A percentile compares a stretch with the other conserved stretches of the same genome.
phyloP scores from a whole-genome alignment of 1,140 invertebrate species.

The Zaprionus lachaisei region DNA sequence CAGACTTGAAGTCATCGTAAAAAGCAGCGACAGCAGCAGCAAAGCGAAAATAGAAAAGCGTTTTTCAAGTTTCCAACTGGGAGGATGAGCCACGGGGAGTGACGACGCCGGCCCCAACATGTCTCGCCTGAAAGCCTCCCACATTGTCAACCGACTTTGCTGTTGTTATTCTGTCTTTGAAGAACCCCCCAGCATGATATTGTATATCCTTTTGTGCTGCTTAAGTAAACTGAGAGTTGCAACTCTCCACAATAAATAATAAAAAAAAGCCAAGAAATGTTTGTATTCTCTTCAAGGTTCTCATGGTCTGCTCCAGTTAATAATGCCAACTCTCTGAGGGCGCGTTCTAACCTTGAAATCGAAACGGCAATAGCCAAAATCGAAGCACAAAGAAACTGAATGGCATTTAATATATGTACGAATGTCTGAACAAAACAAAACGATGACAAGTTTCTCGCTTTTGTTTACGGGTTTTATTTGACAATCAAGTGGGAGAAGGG shows the following conservation, averaged over 20 bases:
- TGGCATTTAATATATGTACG: conserved; percentile 18
- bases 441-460: conserved; percentile 33
- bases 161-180: background rate
- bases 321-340: background rate
- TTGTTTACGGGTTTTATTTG: conserved; percentile 17
- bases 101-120: conserved; percentile 44
- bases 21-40: conserved; percentile 40
- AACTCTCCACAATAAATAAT: conserved; percentile 13
- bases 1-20: conserved; percentile 57
- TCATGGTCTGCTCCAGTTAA: conserved; percentile 32
- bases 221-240: conserved; percentile 50
- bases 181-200: conserved; percentile 16
- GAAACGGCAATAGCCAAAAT: conserved; percentile 23
- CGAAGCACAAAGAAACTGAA: conserved; percentile 4
- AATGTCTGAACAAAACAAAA: conserved; percentile 35
- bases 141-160: conserved; percentile 55
- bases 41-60: conserved; percentile 57
- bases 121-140: conserved; percentile 72
- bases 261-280: conserved; percentile 1
- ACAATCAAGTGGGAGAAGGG: too few species aligned
- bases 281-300: conserved; percentile 14
- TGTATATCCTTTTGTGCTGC: conserved; percentile 70
- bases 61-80: background rate
- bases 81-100: background rate
- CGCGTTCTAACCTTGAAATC: conserved; percentile 33